Evolutionary conservation across 2,113 vertebrate genomes (phyloP), one percentile per base, ranked within the genome.

Genomic region (Aspidoscelis tigris): DNA sequence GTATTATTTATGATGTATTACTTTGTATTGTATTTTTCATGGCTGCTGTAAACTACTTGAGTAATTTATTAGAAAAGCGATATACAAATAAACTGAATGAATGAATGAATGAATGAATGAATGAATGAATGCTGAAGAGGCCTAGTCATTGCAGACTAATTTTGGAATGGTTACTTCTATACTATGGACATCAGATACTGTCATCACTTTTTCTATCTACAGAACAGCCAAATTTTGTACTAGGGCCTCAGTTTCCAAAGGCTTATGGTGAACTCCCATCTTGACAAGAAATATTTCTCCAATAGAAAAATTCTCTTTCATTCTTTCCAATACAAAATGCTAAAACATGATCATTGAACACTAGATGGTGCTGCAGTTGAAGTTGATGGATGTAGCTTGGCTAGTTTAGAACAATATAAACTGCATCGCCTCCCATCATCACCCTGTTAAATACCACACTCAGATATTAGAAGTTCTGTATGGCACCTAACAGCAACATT

Each of bases 331-430:
- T 73, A n/a, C 77, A 80, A 80, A 85, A 74, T 26, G 7, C 43
- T 18, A 84, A 43, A 78, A 61, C 53, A 9, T 61, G 20, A n/a
- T 16, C 50, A 16, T 66, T 65, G 71, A 33, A 80, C 83, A 53
- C 83, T 66, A 85, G 83, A 44, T 85, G 83, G 83, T 74, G 77
- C 83, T 85, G 61, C 77, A 85, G 83, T 53, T 84, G 83, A 84
- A 84, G 77, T 21, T 10, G 58, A 73, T 74, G 9, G 20, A 73
- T 65, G 55, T 69, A 26, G 33, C 47, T 70, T 76, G 50, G 65
- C 11, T 77, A 18, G 22, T 11, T 77, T 18, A 69, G 9, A 41
- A 70, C 41, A 43, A 84, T 53, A 50, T 53, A 76, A 76, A 68
- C 43, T n/a, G n/a, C n/a, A 44, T 41, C 11, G 18, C 47, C 41